A percentile compares a stretch with the other conserved stretches of the same genome.
phyloP scores from a whole-genome alignment of 2,797 vertebrate genomes.

The Lindbergichthys nudifrons region DNA sequence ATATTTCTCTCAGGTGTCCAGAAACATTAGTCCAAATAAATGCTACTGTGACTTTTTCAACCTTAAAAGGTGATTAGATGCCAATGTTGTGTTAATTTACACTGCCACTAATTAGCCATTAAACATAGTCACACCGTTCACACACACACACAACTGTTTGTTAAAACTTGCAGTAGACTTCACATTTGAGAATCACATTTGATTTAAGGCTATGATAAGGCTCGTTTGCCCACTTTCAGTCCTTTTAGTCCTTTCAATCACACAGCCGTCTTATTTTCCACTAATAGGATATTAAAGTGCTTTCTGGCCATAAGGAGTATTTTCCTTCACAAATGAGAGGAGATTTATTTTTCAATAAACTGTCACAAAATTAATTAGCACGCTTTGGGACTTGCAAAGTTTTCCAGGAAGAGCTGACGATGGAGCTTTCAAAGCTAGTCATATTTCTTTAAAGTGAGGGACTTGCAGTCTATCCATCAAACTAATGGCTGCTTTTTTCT shows the following conservation, averaged over 20 bases:
- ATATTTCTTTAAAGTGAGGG: constrained; percentile 31
- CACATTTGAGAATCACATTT: constrained; percentile 15
- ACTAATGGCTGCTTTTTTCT: constrained; percentile 12
- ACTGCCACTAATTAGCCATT: neutral
- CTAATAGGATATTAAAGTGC: constrained; percentile 24
- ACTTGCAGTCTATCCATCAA: constrained; percentile 24
- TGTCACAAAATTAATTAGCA: constrained; percentile 39
- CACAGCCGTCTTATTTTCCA: constrained; percentile 8
- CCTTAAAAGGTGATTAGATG: neutral
- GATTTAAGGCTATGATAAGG: constrained; percentile 15
- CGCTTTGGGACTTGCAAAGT: constrained; percentile 10
- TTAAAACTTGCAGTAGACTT: neutral
- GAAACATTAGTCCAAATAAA: neutral
- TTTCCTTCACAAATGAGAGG: constrained; percentile 28
- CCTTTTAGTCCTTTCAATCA: constrained; percentile 19
- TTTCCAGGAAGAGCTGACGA: constrained; percentile 33
- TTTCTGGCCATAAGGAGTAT: constrained; percentile 5
- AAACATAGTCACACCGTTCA: neutral
- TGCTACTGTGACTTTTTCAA: no score
- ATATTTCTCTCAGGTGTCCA: neutral
- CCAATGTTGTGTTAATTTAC: neutral
- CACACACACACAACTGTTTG: neutral
- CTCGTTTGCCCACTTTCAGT: neutral
- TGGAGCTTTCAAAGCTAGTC: constrained; percentile 29
- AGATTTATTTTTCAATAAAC: constrained; percentile 38